Conservation (phyloP, 2,113 vertebrate genomes). For the Sturnus vulgaris region DNA sequence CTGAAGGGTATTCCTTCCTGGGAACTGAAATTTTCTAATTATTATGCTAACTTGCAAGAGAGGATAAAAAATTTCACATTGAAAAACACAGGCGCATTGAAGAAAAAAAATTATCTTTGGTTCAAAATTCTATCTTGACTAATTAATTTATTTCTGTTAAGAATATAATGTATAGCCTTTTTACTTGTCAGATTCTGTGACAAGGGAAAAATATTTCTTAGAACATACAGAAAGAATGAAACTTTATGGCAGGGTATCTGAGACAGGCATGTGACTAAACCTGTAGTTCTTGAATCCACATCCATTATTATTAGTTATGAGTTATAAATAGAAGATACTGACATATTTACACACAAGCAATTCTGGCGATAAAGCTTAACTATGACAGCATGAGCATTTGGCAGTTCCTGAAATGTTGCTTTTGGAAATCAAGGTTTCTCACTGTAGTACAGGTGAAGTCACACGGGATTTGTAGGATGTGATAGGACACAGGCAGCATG, state of each 20-base stretch:
- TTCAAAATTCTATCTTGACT: not conserved
- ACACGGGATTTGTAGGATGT: not conserved
- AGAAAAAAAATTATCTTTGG: not conserved
- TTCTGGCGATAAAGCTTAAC: not conserved
- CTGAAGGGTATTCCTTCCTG: not conserved
- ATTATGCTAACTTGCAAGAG: not conserved
- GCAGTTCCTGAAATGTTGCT: not conserved
- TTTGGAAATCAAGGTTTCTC: not conserved
- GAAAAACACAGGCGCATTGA: not conserved
- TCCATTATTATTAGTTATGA: not conserved
- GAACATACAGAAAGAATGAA: not conserved
- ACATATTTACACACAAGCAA: not conserved
- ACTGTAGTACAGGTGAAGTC: rapidly evolving
- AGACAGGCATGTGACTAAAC: not conserved
- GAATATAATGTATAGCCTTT: not conserved
- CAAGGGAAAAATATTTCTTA: not conserved
- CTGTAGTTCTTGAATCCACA: not conserved
- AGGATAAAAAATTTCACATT: not conserved
- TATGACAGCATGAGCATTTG: not conserved
- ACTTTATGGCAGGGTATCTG: not conserved
- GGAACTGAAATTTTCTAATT: not conserved
- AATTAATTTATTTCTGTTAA: not conserved
- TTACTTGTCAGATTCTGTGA: not conserved
- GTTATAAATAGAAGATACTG: not conserved
- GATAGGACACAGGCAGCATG: not conserved